Base-by-base conservation (phyloP, 64 coral and sea anemone genomes). In the Anthopleura sola region DNA sequence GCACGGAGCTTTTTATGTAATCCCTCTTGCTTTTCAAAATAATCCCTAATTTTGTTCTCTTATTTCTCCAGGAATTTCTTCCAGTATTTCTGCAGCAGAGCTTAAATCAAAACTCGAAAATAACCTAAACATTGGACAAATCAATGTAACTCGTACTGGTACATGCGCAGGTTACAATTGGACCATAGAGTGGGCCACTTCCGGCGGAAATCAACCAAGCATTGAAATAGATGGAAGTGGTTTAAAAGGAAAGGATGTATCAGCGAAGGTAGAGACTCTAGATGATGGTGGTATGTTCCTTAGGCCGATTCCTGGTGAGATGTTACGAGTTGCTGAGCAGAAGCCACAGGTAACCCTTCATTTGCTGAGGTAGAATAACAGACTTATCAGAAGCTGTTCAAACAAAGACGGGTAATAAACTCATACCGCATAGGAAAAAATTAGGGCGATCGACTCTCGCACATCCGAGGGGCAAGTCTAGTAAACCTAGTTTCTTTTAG, bases 221-320 rank as follows among this genome's bases (percentile, higher is more conserved):
- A 54, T 93, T 5, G 10, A 29, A 60, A 75, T 93, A 44, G 60
- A 93, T 16, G 91, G 91, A 84, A 88, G 36, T 53, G 51, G 83
- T 36, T 78, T 93, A 75, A 93, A 74, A 37, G 91, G 91, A 78
- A 93, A 85, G 64, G 57, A 85, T 5, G 86, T 93, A 68, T 75
- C 82, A 66, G 36, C 78, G 11, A 85, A 71, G 33, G 29, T 82
- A 24, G 75, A 46, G 28, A 93, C 91, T 46, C 55, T 93, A 24
- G 75, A 85, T 40, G 81, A 93, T 71, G 91, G 91, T 12, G 91
- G 91, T 24, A 32, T 93, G 86, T 93, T 93, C 50, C 83, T 93
- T 11, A 93, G 91, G 21, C 91, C 91, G 17, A 93, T 93, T 8
- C 91, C 91, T 7, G 91, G 91, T 28, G 91, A 93, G 36, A 93